phyloP scores from a whole-genome alignment of 2,888 invertebrate species.

The Linyphia triangularis region DNA sequence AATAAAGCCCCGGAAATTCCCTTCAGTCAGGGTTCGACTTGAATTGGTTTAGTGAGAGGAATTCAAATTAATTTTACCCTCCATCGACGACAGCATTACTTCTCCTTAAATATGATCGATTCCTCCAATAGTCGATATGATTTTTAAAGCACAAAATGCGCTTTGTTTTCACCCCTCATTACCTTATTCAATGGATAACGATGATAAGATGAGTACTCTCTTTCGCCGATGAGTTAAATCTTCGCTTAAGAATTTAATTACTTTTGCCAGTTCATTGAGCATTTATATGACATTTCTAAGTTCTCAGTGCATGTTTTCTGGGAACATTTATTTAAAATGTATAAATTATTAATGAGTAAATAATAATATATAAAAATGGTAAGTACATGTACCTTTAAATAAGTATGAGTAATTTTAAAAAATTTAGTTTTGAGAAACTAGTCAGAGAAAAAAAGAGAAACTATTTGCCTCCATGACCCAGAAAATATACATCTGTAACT shows the following conservation, averaged over 20 bases:
- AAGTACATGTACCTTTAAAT: too few relatives aligned
- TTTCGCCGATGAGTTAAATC: background rate
- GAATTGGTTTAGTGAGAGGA: conserved; percentile 40
- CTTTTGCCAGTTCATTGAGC: background rate
- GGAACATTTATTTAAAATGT: too few relatives aligned
- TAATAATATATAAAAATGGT: too few relatives aligned
- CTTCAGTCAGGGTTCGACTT: background rate
- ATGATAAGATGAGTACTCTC: background rate
- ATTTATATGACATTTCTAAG: too few relatives aligned
- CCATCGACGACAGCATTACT: background rate
- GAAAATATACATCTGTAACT: too few relatives aligned
- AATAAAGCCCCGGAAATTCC: conserved; percentile 22
- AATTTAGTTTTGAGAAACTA: too few relatives aligned
- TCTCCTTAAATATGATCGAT: conserved; percentile 30
- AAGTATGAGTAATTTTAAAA: too few relatives aligned
- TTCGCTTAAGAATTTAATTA: background rate
- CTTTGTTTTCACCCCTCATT: background rate
- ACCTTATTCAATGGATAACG: background rate
- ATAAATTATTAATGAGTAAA: too few relatives aligned
- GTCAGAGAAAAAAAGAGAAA: too few relatives aligned
- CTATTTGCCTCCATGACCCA: too few relatives aligned
- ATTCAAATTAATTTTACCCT: conserved; percentile 41
- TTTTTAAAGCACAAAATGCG: background rate
- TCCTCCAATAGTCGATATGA: background rate
- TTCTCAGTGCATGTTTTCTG: too few relatives aligned